Base-by-base conservation (phyloP, 2,113 vertebrate species). In the Haemorhous mexicanus region DNA sequence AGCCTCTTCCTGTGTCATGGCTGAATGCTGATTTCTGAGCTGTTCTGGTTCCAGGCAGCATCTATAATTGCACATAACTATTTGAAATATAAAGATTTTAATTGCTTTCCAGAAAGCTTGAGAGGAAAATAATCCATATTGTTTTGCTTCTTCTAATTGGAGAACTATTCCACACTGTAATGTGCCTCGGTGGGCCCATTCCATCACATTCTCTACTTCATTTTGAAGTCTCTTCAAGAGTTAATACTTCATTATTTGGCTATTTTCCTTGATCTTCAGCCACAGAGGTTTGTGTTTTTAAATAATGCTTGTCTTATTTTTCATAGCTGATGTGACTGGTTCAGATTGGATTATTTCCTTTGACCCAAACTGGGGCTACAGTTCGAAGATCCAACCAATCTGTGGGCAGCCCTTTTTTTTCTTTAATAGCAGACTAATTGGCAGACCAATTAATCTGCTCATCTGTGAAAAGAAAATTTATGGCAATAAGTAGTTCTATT, bases 401-500 rank as follows among this genome's bases (percentile, higher is more conserved):
- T 89, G 61, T 90, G 91, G 90, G 39, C 93, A 96, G 95, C 94
- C 87, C 67, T 96, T 95, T 94, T 80, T 96, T 97, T 39, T 91
- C 96, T 97, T 97, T 98, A 98, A 98, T 98, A 98, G 96, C 96
- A 94, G 92, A 95, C 97, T 98, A 98, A 98, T 98, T 98, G 96
- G 97, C 98, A 97, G 90, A 95, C 91, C 98, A 98, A 98, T 98
- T 98, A 98, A 98, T 98, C 98, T 98, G 96, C 94, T 98, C 98
- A 97, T 98, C 98, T 98, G 98, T 98, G 98, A 98, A 98, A 95
- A 97, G 96, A 97, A 97, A 97, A 98, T 98, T 97, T 97, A 97
- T 97, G 95, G 97, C 97, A 92, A 97, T 96, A 95, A 97, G 93
- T 96, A 95, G 91, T 96, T 98, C 97, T 96, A 96, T 98, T 98